These are phyloP conservation scores for Galeopterus variegatus DNA, from an alignment of 2,113 vertebrate genomes.

Conservation along the genomic window DNA sequence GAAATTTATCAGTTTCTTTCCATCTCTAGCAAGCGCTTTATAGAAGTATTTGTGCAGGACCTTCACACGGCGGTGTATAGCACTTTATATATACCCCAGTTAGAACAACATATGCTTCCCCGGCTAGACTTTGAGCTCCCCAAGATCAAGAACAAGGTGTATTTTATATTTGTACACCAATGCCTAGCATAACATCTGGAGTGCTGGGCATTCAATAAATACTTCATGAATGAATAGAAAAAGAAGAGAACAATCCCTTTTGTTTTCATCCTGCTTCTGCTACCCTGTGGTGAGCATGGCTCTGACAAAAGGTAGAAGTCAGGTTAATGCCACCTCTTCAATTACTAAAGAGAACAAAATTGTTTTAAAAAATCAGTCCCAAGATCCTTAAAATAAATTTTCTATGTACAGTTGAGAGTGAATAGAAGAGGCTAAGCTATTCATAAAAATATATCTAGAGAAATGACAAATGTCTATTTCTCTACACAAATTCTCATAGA, in stretches of 20 bases:
- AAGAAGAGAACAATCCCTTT: background rate
- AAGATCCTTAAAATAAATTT: conserved; percentile 61
- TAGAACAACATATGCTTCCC: background rate
- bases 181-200: background rate
- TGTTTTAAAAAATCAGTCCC: background rate
- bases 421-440: background rate
- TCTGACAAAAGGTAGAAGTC: background rate
- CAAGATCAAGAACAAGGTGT: background rate
- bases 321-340: background rate
- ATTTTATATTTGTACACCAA: background rate
- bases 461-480: conserved; percentile 35
- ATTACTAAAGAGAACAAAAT: conserved; percentile 11
- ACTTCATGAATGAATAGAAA: background rate
- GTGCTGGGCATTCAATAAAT: background rate
- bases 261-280: background rate
- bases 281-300: too few species aligned
- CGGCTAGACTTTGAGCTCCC: background rate
- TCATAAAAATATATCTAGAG: conserved; percentile 3
- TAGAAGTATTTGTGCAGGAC: background rate
- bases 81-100: rapidly evolving
- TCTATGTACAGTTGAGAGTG: background rate
- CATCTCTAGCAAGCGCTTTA: background rate
- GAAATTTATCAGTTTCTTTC: background rate
- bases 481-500: conserved; percentile 14
- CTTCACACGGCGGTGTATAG: background rate